Evolutionary conservation across 2,113 vertebrate species (phyloP), one percentile per base, ranked within the genome.

Genomic region (Phocoena phocoena): DNA sequence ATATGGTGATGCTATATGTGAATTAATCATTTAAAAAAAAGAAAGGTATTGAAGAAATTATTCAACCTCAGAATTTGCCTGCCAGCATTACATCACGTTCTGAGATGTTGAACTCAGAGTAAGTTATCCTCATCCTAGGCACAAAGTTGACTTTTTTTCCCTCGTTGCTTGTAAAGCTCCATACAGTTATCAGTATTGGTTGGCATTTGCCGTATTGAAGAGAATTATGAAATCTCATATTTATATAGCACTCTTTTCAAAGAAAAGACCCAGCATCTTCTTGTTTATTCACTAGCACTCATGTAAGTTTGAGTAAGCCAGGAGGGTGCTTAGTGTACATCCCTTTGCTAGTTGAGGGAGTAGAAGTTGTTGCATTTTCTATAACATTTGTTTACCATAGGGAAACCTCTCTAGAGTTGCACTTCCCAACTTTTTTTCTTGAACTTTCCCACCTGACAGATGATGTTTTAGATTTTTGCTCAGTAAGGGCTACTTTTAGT

Each of bases 21-120:
- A 96, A 92, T 83, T 68, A 81, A 91, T 92, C 23, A 89, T 58
- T 97, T 93, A 17, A 88, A 98, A 96, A 96, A 90, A 92, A 95
- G 68, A 81, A 63, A 76, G n/a, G 55, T 70, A 67, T 77, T 95
- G 67, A 89, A 93, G 8, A 87, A 96, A 86, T 79, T 25, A 87
- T 44, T 83, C 9, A 90, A 65, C 20, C 55, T 89, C 28, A 79
- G 53, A 79, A 55, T 88, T 77, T 41, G 5, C 11, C 18, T 73
- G 36, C 18, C 33, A 92, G 58, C 44, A 68, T 65, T 92, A 21
- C n/a, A 82, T 65, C 74, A 80, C 83, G 44, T 87, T 92, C 53
- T 83, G 23, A 23, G 18, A 81, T 90, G 9, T 53, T 85, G 63
- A 74, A 80, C 83, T 89, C 79, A 79, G 68, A 84, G 15, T 79